Conservation (phyloP, 2,113 vertebrate species). For the Hystrix cristata region DNA sequence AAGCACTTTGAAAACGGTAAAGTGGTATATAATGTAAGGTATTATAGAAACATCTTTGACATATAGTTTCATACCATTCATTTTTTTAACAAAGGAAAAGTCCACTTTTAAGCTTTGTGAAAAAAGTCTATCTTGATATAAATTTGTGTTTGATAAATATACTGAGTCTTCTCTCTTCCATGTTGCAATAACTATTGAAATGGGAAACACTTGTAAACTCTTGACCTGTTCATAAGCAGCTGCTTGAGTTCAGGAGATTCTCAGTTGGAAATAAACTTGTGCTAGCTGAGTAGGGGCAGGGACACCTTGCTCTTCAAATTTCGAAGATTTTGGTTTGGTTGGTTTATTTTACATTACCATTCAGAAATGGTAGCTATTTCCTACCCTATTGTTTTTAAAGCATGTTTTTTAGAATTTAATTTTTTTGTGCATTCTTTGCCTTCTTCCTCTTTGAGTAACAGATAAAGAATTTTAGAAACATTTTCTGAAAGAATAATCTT, state of each 20-base stretch:
- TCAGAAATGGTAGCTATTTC: slow-evolving; percentile 80
- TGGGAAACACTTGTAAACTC: slow-evolving; percentile 81
- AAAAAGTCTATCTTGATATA: slow-evolving; percentile 84
- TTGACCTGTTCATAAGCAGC: slow-evolving; percentile 76
- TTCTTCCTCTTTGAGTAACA: slow-evolving; percentile 43
- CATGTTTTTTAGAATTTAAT: slow-evolving; percentile 78
- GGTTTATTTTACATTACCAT: slow-evolving; percentile 71
- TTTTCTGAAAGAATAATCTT: slow-evolving; percentile 64
- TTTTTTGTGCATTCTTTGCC: slow-evolving; percentile 40
- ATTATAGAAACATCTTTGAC: slow-evolving; percentile 75
- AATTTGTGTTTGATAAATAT: slow-evolving; percentile 84
- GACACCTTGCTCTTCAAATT: slow-evolving; percentile 55
- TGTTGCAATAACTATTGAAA: slow-evolving; percentile 83
- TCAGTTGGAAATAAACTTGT: slow-evolving; percentile 73
- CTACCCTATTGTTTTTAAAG: slow-evolving; percentile 81
- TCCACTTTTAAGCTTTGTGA: slow-evolving; percentile 77
- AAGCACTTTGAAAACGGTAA: slow-evolving; percentile 67
- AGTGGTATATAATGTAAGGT: slow-evolving; percentile 49
- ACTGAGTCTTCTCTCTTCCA: slow-evolving; percentile 84
- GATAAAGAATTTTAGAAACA: slow-evolving; percentile 56
- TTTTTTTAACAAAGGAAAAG: slow-evolving; percentile 82
- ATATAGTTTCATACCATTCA: slow-evolving; percentile 74
- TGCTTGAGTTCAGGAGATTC: slow-evolving; percentile 74
- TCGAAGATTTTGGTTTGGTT: slow-evolving; percentile 36
- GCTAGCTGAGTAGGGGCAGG: slow-evolving; percentile 20